Evolutionary conservation across 2,888 invertebrate species (phyloP).

Genomic region (Drosophila incognita): DNA sequence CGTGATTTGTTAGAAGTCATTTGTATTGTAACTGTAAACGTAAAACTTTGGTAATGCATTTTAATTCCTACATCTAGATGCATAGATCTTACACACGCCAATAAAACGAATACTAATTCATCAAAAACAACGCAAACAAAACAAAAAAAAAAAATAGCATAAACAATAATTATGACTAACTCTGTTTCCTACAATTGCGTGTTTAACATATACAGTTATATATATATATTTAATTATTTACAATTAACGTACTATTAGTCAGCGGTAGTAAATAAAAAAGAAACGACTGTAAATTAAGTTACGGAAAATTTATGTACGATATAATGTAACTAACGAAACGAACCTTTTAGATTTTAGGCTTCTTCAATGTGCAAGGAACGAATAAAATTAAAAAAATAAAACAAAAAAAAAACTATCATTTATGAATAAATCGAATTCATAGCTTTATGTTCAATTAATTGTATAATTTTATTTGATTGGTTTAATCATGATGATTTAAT

Average conservation of each 20-base stretch:
- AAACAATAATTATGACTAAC: slow-evolving; percentile 76
- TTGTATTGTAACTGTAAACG: slow-evolving; percentile 59
- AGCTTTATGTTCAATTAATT: neutral
- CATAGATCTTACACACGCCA: slow-evolving; percentile 40
- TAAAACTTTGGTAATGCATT: slow-evolving; percentile 74
- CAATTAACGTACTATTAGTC: slow-evolving; percentile 67
- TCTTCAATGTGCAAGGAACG: slow-evolving; percentile 83
- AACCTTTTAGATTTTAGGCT: slow-evolving; percentile 82
- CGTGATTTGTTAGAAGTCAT: slow-evolving; percentile 77
- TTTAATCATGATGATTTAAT: neutral
- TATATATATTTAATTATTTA: slow-evolving; percentile 59
- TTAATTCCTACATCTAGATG: slow-evolving; percentile 70
- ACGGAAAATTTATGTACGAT: slow-evolving; percentile 65
- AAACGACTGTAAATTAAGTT: slow-evolving; percentile 77
- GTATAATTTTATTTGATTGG: neutral
- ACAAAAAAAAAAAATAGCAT: slow-evolving; percentile 46
- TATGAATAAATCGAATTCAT: neutral
- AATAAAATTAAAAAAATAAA: slow-evolving; percentile 72
- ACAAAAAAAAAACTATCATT: slow-evolving; percentile 14
- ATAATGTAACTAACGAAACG: slow-evolving; percentile 68
- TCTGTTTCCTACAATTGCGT: slow-evolving; percentile 77
- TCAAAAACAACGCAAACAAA: slow-evolving; percentile 37
- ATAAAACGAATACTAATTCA: slow-evolving; percentile 38
- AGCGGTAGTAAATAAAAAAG: slow-evolving; percentile 58
- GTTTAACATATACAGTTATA: slow-evolving; percentile 54